Evolutionary conservation across 2,888 invertebrate species (phyloP), one percentile per base, ranked within the genome.

Genomic region (Spisula solida): DNA sequence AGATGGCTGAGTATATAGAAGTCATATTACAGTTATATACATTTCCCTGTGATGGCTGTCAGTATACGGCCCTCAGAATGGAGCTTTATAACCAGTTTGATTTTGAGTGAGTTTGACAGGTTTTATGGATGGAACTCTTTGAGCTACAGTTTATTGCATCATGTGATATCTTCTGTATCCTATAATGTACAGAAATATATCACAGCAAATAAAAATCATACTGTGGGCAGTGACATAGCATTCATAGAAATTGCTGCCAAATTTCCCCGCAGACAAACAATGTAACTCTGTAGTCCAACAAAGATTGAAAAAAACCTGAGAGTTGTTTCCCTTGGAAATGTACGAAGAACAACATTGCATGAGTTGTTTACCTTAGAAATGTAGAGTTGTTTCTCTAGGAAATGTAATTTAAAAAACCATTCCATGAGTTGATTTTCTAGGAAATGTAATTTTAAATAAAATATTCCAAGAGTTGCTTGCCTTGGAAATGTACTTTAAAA

Each of bases 71-170:
- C 20, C n/a, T 25, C n/a, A 25, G 60, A 80, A 60, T 60, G 16
- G n/a, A 48, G 79, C 55, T 78, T 29, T 82, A 60, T 87, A 79
- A 48, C 78, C 87, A 29, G 34, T 47, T 83, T 85, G 34, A 80
- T 83, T 47, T 41, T 34, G 55, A 87, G 2, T 79, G 16, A 51
- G 29, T 82, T 66, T 80, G 87, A 87, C 87, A 87, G 78, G 18
- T 80, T 84, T 88, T 70, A 84, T 88, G 66, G 84, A 47, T 34
- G 34, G 75, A 81, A 34, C 55, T 82, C 81, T 86, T 82, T 60
- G 81, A 51, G 25, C 16, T 29, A 34, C 48, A 78, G 31, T 82
- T 86, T 86, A 86, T 86, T 75, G 66, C 70, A 82, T 86, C 82
- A 82, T 51, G 31, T 20, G 86, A 86, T 86, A 86, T 41, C 60